Evolutionary conservation across 2,797 vertebrate genomes (phyloP).

Genomic region (Semotilus atromaculatus): DNA sequence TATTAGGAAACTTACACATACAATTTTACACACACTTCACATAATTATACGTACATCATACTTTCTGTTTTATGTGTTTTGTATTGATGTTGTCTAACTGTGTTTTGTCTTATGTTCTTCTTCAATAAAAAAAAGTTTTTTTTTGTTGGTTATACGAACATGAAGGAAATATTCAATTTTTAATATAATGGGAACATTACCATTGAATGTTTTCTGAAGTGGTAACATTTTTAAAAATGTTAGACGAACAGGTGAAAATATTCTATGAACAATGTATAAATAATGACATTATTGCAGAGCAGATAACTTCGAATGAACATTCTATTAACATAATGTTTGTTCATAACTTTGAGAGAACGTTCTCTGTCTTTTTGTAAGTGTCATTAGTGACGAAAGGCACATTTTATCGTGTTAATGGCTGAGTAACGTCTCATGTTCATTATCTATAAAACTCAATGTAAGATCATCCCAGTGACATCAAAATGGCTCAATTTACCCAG

Average conservation of each 20-base stretch:
- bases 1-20: too few species aligned
- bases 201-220: background rate
- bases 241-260: too few species aligned
- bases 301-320: too few species aligned
- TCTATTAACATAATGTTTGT: too few species aligned
- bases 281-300: background rate
- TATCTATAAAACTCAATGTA: slow-evolving; percentile 4
- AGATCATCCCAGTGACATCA: background rate
- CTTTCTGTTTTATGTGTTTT: too few species aligned
- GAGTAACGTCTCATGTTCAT: background rate
- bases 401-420: background rate
- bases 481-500: background rate
- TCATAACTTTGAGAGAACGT: background rate
- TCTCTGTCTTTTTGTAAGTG: background rate
- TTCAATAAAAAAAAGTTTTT: too few species aligned
- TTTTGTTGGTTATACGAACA: background rate
- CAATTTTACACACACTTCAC: too few species aligned
- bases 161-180: background rate
- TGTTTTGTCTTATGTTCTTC: too few species aligned
- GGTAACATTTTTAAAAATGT: background rate
- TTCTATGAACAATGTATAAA: background rate
- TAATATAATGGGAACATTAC: background rate
- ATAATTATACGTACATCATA: too few species aligned
- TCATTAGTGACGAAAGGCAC: background rate
- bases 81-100: too few species aligned